Evolutionary conservation across 2,888 invertebrate species (phyloP).

Genomic region (Punctoribates punctum): DNA sequence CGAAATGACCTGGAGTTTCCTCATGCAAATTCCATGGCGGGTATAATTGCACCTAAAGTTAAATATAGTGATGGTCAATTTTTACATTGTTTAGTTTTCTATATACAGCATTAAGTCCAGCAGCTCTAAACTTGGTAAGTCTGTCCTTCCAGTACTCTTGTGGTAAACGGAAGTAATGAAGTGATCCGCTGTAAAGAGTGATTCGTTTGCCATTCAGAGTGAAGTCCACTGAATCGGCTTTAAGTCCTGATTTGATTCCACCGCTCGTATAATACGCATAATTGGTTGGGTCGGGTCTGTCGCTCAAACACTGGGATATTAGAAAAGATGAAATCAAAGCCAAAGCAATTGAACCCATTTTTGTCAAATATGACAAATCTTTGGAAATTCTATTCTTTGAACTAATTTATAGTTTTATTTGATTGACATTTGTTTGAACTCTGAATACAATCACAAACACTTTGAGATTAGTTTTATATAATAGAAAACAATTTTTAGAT

Average conservation of each 20-base stretch:
- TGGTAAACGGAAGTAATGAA: slow-evolving; percentile 59
- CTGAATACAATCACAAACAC: too few relatives aligned
- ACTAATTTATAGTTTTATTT: too few relatives aligned
- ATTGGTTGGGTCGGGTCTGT: slow-evolving; percentile 50
- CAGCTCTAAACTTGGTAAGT: slow-evolving; percentile 57
- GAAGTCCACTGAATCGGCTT: slow-evolving; percentile 47
- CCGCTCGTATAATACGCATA: slow-evolving; percentile 56
- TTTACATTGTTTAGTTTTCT: background rate
- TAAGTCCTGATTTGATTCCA: slow-evolving; percentile 52
- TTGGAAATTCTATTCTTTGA: too few relatives aligned
- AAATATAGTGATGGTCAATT: too few relatives aligned
- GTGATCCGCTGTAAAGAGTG: slow-evolving; percentile 57
- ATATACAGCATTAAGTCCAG: slow-evolving; percentile 57
- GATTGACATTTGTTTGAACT: too few relatives aligned
- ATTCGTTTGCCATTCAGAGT: slow-evolving; percentile 47
- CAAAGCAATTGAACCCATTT: too few relatives aligned
- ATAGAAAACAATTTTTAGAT: too few relatives aligned
- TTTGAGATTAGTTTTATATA: too few relatives aligned
- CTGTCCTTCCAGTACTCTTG: slow-evolving; percentile 59
- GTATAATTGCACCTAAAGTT: slow-evolving; percentile 52
- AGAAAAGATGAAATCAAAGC: background rate
- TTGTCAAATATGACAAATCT: too few relatives aligned
- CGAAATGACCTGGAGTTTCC: slow-evolving; percentile 52
- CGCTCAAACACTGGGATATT: background rate
- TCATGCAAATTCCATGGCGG: slow-evolving; percentile 57